phyloP scores from a whole-genome alignment of 1,140 invertebrate genomes.

The Alviniconcha marisindica region DNA sequence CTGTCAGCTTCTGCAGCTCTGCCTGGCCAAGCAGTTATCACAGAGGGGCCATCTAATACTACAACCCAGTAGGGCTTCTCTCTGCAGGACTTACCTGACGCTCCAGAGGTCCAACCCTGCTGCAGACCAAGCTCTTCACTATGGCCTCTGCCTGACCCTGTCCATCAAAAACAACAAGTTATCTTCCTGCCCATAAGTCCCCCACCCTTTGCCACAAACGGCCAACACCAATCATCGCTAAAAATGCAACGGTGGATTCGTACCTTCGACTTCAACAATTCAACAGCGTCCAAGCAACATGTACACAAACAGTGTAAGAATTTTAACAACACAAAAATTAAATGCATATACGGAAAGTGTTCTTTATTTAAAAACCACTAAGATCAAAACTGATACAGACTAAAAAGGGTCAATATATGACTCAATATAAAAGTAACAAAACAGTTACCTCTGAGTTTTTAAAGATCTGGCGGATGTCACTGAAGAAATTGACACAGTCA shows the following conservation, averaged over 20 bases:
- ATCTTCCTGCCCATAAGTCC: too few relatives aligned
- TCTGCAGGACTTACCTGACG: background rate
- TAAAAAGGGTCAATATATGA: background rate
- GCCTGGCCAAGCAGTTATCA: background rate
- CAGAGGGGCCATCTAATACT: background rate
- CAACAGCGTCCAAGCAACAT: background rate
- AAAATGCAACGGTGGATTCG: too few relatives aligned
- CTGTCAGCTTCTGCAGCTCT: background rate
- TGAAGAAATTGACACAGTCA: conserved; percentile 37
- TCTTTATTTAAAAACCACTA: background rate
- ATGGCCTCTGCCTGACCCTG: background rate
- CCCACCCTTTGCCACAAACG: too few relatives aligned
- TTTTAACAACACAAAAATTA: too few relatives aligned
- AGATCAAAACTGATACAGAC: background rate
- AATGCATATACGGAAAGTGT: too few relatives aligned
- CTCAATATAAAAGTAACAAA: background rate
- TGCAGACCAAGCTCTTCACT: background rate
- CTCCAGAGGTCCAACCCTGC: background rate
- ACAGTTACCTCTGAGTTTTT: conserved; percentile 26
- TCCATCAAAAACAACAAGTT: too few relatives aligned
- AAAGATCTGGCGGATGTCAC: conserved; percentile 25
- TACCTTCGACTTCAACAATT: too few relatives aligned
- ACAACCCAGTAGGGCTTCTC: background rate
- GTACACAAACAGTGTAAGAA: background rate
- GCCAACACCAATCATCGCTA: too few relatives aligned